Evolutionary conservation across 2,888 invertebrate species (phyloP).

Genomic region (Nebria brevicollis): DNA sequence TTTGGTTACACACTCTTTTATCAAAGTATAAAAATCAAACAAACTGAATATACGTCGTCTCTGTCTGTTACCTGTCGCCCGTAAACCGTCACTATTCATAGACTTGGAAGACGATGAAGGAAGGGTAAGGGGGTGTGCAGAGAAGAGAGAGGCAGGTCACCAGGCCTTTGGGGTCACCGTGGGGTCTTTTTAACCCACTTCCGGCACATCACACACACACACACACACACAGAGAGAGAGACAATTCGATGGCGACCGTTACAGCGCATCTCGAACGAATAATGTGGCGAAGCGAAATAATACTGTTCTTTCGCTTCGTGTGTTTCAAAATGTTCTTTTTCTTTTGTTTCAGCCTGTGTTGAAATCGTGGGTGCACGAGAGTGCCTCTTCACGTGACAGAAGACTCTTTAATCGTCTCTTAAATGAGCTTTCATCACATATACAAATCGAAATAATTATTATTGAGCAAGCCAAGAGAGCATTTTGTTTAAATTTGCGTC

Average conservation of each 20-base stretch:
- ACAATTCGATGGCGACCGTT: not conserved
- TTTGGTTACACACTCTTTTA: not conserved
- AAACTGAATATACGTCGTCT: not conserved
- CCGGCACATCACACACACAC: constrained; percentile 16
- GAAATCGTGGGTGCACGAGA: constrained; percentile 16
- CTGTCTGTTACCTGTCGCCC: not conserved
- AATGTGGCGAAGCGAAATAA: not conserved
- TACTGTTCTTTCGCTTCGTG: constrained; percentile 2
- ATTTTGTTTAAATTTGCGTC: not conserved
- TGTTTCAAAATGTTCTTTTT: constrained; percentile 3
- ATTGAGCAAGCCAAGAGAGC: not conserved
- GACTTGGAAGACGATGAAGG: not conserved
- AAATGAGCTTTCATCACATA: not conserved
- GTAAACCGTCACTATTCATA: not conserved
- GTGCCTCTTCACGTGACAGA: not conserved
- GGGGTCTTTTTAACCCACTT: constrained; percentile 40
- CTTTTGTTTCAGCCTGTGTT: not conserved
- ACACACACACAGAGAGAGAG: constrained; percentile 11
- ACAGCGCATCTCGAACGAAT: not conserved
- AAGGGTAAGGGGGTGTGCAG: not conserved
- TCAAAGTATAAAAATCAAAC: not conserved
- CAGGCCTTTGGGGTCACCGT: constrained; percentile 29
- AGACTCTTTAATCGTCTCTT: not conserved
- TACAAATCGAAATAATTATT: not conserved
- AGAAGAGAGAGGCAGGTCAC: constrained; percentile 12